Conservation (phyloP, 2,113 vertebrate genomes). For the Macrotis lagotis region DNA sequence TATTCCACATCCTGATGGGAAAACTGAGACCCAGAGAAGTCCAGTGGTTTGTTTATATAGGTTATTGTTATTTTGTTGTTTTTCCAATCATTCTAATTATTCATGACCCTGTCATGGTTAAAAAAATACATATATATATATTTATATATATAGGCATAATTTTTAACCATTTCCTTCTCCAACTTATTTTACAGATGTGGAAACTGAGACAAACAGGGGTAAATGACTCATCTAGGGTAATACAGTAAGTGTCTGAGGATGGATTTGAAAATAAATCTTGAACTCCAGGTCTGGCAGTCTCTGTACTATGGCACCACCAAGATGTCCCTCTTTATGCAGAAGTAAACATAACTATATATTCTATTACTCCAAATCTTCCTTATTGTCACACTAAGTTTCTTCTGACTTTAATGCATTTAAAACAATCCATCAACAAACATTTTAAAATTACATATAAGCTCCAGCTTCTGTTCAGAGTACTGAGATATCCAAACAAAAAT, state of each 20-base stretch:
- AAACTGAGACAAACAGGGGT: neutral
- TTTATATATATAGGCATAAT: too few species aligned
- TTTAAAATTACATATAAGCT: neutral
- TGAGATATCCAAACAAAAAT: neutral
- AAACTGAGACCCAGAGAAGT: neutral
- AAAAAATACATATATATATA: too few species aligned
- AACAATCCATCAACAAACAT: neutral
- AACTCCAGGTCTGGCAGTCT: neutral
- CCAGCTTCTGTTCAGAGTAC: neutral
- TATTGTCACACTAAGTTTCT: neutral
- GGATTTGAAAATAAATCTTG: neutral
- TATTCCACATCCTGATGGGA: neutral
- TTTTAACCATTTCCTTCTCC: neutral
- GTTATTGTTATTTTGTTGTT: neutral
- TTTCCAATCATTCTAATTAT: neutral
- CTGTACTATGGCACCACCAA: neutral
- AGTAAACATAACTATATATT: neutral
- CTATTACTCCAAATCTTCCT: neutral
- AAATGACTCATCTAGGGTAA: neutral
- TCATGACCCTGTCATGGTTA: neutral
- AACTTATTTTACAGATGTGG: neutral
- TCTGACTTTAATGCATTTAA: neutral
- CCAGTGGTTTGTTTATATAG: neutral
- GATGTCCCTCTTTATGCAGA: neutral
- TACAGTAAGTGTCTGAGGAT: neutral